Evolutionary conservation across 2,113 vertebrate genomes (phyloP), one percentile per base, ranked within the genome.

Genomic region (Rhinolophus ferrumequinum): DNA sequence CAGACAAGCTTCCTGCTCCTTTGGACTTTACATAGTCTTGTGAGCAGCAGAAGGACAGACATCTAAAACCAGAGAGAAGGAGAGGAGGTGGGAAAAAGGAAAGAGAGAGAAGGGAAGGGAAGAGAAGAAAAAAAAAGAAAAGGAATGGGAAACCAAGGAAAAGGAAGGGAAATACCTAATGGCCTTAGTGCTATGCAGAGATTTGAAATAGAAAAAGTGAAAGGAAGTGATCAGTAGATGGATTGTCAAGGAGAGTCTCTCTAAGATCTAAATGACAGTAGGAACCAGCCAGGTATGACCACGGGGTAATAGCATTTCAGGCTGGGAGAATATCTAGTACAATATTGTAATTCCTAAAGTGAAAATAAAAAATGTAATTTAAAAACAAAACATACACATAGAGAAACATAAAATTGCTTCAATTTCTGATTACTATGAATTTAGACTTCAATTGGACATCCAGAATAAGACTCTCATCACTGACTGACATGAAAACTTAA

Each of bases 341-440:
- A 76, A 89, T 8, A 86, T 0, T 76, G 2, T 41, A 64, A 90
- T 62, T 89, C 15, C 56, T 85, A 85, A 93, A 91, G 69, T 70
- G 41, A 88, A 96, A 94, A 72, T 62, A n/a, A 93, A 96, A 91
- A 58, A 2, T 24, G 81, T 47, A 85, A 96, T 22, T 86, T 93
- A 26, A 88, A 92, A 87, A 69, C n/a, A 94, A 92, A 84, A 28
- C 28, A 88, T 24, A 56, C n/a, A 69, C 33, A 44, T 1, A 72
- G 35, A 92, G 16, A 95, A 92, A 90, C 10, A 60, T 35, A 81
- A 84, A 44, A 9, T 69, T 28, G 0, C 33, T 89, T 94, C 33
- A 50, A 73, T 64, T 82, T 94, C 70, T 67, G 54, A 62, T 81
- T 8, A 82, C n/a, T 21, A 67, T 15, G 13, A 89, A 92, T 77